Base-by-base conservation (phyloP, 2,113 vertebrate genomes). In the Canis aureus region DNA sequence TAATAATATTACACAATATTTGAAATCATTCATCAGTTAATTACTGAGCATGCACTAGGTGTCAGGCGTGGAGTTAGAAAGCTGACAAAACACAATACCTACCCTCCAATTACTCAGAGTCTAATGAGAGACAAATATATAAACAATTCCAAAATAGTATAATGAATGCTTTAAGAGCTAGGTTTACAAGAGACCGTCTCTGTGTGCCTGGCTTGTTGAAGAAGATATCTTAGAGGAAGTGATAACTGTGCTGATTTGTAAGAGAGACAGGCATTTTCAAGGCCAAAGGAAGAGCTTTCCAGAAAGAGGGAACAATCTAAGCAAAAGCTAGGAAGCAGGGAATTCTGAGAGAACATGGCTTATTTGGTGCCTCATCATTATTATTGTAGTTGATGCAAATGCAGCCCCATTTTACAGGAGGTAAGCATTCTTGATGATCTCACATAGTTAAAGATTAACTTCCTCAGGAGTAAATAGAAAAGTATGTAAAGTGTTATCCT, bases 381-480 rank as follows among this genome's bases (percentile, higher is more conserved):
- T 57, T 83, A 62, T 22, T 29, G 23, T 22, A 78, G n/a, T 25
- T 32, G 83, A 66, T 22, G 32, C 23, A 92, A 92, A 79, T 90
- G 11, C 49, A 43, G 73, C 69, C 62, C 87, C 25, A 76, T 86
- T 80, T 89, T 74, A 51, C 27, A 92, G 43, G 49, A 96, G 81
- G 43, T 59, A 64, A 32, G 27, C 11, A 38, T 73, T 93, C 93
- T 69, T 96, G 57, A 96, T 51, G 73, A 82, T 23, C 19, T 71
- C 49, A 60, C 25, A 53, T 25, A 35, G 23, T 64, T 67, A 32
- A 83, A 55, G 32, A 85, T 85, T 38, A 91, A 74, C n/a, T 69
- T 69, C 19, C 73, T 84, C 81, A 49, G 62, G 43, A 96, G 80
- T 69, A 94, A 86, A 87, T 25, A 35, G 81, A 89, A 81, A 71